Conservation (phyloP, 2,113 vertebrate species). For the Glaucidium brasilianum region DNA sequence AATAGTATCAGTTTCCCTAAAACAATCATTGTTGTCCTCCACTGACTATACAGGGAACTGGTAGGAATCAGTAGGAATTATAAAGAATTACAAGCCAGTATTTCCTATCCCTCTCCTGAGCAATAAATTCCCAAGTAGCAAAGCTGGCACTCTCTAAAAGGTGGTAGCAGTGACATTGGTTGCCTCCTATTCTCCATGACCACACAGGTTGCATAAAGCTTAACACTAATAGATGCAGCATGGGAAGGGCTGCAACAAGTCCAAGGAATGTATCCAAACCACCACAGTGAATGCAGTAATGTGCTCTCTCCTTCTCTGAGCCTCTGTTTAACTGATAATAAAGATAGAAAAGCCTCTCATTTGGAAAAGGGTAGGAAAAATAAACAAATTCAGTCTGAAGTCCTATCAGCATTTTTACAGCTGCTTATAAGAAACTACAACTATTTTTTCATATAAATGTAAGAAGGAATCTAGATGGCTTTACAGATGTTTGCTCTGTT, state of each 20-base stretch:
- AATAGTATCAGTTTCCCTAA: background rate
- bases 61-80: background rate
- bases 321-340: background rate
- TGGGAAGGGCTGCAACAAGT: background rate
- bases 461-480: background rate
- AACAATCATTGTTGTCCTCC: background rate
- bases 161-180: background rate
- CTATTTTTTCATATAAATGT: too few relatives aligned
- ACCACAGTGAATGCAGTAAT: background rate
- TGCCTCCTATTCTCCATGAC: background rate
- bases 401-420: background rate
- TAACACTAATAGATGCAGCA: fast-evolving
- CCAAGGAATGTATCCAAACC: background rate
- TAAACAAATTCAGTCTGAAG: background rate
- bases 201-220: background rate
- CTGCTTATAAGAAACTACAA: background rate
- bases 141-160: background rate
- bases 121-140: background rate
- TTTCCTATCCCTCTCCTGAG: background rate
- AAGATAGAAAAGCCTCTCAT: background rate
- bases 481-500: background rate
- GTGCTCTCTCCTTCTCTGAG: background rate
- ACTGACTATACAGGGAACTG: background rate
- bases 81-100: background rate
- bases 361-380: background rate